Base-by-base conservation (phyloP, 2,113 vertebrate species). In the Pteruthius melanotis region DNA sequence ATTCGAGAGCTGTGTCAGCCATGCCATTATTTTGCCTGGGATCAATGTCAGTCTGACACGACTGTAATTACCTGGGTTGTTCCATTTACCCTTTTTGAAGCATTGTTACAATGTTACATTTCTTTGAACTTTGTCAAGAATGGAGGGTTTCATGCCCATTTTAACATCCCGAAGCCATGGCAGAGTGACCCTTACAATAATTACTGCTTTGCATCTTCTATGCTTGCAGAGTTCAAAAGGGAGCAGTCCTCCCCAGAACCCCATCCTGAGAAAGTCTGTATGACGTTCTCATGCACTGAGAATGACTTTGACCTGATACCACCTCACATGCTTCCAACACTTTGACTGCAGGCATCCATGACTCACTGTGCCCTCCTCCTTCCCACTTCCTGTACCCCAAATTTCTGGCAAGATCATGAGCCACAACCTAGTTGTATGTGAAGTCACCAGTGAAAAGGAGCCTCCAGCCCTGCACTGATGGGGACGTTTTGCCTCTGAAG, bases 41-140 rank as follows among this genome's bases (percentile, higher is more conserved):
- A 97, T 96, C 94, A 90, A 95, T 96, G 92, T 95, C 94, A 95
- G 18, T 56, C 88, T 96, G 93, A 97, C 93, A 90, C 19, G 40
- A n/a, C 59, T 93, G 50, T 93, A 97, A 97, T 96, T 97, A 95
- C 79, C 47, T 68, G 52, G 60, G 64, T 95, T 93, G 85, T 89
- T 86, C 72, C 88, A 92, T 92, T 94, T 89, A 95, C 47, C 72
- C 88, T 90, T 96, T 93, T 80, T 83, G 87, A 96, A 95, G 79
- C 31, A 30, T 28, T 78, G 68, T 35, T 83, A 77, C 82, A 78
- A 68, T 27, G n/a, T 60, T 83, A 93, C 18, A 47, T 54, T 83
- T 74, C 85, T 91, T 44, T 44, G 78, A 94, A 44, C 47, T 90
- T 92, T 81, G 33, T 89, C 77, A 74, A 78, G 47, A 33, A 53